Evolutionary conservation across 2,113 vertebrate species (phyloP).

Genomic region (Chamaetylas fuelleborni): DNA sequence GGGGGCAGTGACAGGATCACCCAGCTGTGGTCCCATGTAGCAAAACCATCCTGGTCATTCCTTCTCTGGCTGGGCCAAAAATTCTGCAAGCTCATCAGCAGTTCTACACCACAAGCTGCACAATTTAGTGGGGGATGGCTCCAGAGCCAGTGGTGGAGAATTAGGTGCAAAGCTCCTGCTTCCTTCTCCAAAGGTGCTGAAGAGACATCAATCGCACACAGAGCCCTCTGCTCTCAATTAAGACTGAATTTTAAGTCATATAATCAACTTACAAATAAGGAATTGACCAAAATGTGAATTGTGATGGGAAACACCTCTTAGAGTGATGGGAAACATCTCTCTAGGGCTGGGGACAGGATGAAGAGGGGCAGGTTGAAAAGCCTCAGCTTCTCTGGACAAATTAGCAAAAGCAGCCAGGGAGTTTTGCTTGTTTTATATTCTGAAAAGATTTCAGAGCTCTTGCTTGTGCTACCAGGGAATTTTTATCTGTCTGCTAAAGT

Average conservation of each 20-base stretch:
- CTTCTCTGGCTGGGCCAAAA: not conserved
- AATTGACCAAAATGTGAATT: not conserved
- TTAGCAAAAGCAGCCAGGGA: not conserved
- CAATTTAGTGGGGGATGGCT: not conserved
- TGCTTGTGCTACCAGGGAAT: not conserved
- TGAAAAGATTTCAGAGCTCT: not conserved
- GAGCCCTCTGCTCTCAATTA: not conserved
- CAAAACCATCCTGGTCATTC: not conserved
- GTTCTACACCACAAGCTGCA: not conserved
- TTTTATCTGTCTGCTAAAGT: not conserved
- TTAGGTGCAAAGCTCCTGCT: not conserved
- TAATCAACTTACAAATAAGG: not conserved
- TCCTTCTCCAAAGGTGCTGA: not conserved
- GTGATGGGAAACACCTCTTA: not conserved
- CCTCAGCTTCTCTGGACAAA: not conserved
- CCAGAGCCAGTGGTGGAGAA: not conserved
- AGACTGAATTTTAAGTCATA: not conserved
- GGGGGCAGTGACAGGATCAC: not conserved
- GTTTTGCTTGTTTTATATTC: not conserved
- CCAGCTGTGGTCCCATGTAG: rapidly evolving
- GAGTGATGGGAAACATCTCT: not conserved
- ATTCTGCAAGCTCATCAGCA: not conserved
- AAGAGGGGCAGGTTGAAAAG: not conserved
- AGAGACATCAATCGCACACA: not conserved
- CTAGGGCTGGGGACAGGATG: not conserved